Evolutionary conservation across 2,113 vertebrate species (phyloP).

Genomic region (Pongo pygmaeus): DNA sequence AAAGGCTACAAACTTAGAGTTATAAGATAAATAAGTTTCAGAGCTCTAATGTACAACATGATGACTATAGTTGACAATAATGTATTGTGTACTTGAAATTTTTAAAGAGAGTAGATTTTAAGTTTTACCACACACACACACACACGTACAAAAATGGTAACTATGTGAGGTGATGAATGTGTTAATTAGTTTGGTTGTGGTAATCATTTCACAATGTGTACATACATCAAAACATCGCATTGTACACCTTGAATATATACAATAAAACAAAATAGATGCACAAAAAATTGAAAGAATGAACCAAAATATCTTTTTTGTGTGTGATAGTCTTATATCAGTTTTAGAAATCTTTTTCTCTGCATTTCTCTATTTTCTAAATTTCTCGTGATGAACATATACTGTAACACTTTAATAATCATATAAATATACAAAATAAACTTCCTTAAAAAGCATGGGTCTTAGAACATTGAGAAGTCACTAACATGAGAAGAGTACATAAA

Average conservation of each 20-base stretch:
- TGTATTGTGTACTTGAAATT: neutral
- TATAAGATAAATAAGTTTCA: neutral
- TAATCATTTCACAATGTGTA: neutral
- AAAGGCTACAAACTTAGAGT: neutral
- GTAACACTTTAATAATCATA: conserved; percentile 30
- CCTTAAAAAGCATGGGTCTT: neutral
- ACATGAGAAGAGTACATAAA: neutral
- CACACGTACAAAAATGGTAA: neutral
- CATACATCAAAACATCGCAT: neutral
- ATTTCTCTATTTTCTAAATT: conserved; percentile 48
- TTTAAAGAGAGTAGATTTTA: neutral
- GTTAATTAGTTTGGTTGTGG: neutral
- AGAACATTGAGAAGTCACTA: conserved; percentile 14
- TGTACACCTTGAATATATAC: neutral
- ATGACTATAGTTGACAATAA: neutral
- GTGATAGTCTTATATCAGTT: neutral
- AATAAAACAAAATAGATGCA: conserved; percentile 28
- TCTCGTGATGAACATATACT: conserved; percentile 6
- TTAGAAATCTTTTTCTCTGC: neutral
- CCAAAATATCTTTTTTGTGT: neutral
- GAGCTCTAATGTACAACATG: neutral
- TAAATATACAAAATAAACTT: conserved; percentile 30
- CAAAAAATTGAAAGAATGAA: conserved; percentile 35
- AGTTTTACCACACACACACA: neutral
- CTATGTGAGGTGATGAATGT: neutral